These are phyloP conservation scores for Diceros bicornis DNA, from an alignment of 2,797 vertebrate species.

Conservation along the genomic window DNA sequence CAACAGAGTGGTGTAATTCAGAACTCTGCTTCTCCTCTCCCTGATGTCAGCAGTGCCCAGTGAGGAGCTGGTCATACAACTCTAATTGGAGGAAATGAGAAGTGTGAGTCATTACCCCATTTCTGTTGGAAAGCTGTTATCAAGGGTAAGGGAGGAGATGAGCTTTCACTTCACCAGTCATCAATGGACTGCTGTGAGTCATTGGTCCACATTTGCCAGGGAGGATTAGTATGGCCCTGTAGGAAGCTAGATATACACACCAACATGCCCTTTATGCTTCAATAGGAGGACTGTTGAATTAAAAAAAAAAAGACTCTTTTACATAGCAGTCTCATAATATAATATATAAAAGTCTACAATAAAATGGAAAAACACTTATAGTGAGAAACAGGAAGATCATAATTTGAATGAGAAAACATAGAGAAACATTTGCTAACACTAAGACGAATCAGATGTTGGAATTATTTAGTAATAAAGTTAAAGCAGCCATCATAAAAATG, in stretches of 20 bases:
- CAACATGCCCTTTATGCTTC: not conserved
- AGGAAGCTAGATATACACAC: not conserved
- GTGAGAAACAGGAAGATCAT: not conserved
- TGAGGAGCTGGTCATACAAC: not conserved
- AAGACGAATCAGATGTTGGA: not conserved
- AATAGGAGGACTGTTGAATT: not conserved
- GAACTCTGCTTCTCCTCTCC: not conserved
- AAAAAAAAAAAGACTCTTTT: not conserved
- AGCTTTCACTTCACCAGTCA: not conserved
- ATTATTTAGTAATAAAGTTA: not conserved
- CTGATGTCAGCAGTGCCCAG: not conserved
- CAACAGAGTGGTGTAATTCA: not conserved
- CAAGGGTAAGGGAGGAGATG: not conserved
- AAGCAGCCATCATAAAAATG: not conserved
- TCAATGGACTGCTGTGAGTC: not conserved
- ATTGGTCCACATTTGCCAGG: not conserved
- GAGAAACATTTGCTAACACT: not conserved
- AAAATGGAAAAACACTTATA: not conserved
- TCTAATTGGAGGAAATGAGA: not conserved
- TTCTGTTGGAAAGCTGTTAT: not conserved
- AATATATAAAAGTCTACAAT: not conserved
- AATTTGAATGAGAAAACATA: not conserved
- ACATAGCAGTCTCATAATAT: not conserved
- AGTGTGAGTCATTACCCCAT: not conserved
- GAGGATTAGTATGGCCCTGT: not conserved